Base-by-base conservation (phyloP, 2,797 vertebrate genomes). In the Rhinatrema bivittatum region DNA sequence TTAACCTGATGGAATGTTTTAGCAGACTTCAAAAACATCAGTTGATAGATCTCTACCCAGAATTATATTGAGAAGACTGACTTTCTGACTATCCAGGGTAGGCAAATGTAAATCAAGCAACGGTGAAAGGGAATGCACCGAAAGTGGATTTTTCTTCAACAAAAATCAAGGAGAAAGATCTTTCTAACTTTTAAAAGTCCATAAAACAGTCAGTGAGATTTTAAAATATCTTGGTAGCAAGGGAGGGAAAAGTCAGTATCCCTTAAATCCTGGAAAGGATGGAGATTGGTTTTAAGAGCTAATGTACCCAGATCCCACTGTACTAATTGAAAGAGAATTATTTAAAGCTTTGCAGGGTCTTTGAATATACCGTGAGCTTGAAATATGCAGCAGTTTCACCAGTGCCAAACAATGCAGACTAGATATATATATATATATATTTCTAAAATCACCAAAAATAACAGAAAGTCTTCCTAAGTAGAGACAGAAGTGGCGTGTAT, bases 281-380 rank as follows among this genome's bases (percentile, higher is more conserved):
- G n/a, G n/a, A n/a, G n/a, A n/a, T n/a, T n/a, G n/a, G n/a, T n/a
- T n/a, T n/a, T n/a, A n/a, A n/a, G n/a, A n/a, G n/a, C n/a, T n/a
- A n/a, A n/a, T n/a, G n/a, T n/a, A n/a, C n/a, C n/a, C n/a, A 56
- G 36, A 60, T 73, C 29, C 57, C 69, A 56, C 60, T 71, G 18
- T 68, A 62, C 13, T 78, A 80, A 74, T 60, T 79, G 61, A 79
- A 81, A 81, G 62, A 63, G 55, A 81, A 84, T 72, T 72, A 74
- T 74, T 83, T 70, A 78, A 79, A 82, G 81, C 54, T 69, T 74
- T 53, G 60, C 68, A 72, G 68, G 70, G 70, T 74, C 68, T 53
- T 69, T 72, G 67, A 70, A 70, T 73, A 70, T 63, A 65, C 43
- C 32, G 74, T 57, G 41, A 49, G 34, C 66, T 21, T 21, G 21